Evolutionary conservation across 1,140 invertebrate genomes (phyloP), one percentile per base, ranked within the genome.

Genomic region (Brachionus koreanus): DNA sequence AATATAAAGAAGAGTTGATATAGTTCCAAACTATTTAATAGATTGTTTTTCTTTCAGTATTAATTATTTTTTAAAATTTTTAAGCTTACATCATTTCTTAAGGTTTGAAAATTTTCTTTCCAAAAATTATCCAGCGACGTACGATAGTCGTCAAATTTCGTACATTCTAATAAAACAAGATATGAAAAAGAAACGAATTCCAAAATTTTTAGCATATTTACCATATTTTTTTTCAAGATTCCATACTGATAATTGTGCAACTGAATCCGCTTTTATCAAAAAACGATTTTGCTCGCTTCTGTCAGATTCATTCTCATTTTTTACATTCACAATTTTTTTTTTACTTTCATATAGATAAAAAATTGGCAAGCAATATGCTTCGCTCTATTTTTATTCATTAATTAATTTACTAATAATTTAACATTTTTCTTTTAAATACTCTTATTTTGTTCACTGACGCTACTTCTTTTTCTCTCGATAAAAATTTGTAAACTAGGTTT

Each of bases 61-160:
- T 46, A 12, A 42, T 49, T 6, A 0, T 49, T 0, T n/a, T 49
- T 3, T 42, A 13, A 42, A 3, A 2, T 42, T 7, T 42, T 9
- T 57, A 0, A 57, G 16, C 49, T 57, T 57, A 57, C 49, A 23
- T 57, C 49, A 9, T 6, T 19, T 6, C 19, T 57, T 57, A 19
- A 7, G 9, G 16, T 7, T 23, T 19, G 0, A 94, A 96, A 49
- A 97, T 89, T 85, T 94, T 94, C 7, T 94, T 91, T 83, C 91
- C 90, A 87, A 87, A 84, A 82, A 85, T 84, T 84, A 87, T 87
- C 82, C 85, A 84, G 10, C 84, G 86, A 77, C 85, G 86, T 86
- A 86, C 42, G 3, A 42, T 77, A 42, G 35, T 82, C 29, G 46
- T 29, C 19, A 65, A 16, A 33, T 69, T 52, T 57, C 7, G 35